Evolutionary conservation across 2,113 vertebrate species (phyloP), one percentile per base, ranked within the genome.

Genomic region (Canis aureus): DNA sequence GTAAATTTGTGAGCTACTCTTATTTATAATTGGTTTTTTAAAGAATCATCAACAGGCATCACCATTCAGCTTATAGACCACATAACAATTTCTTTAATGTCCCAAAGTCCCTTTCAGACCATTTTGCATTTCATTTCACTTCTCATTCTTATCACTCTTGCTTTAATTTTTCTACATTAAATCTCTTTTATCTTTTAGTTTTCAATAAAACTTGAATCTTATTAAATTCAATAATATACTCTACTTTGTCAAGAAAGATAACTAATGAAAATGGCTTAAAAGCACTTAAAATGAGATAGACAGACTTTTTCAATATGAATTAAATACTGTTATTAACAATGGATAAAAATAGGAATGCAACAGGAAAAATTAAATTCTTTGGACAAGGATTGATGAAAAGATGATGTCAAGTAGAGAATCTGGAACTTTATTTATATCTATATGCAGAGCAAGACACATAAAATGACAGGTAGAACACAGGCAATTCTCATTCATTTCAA

Each of bases 221-320:
- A 94, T 53, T 90, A 82, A 94, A 59, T 69, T 96, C 4, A 38
- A 66, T 35, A n/a, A 60, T 83, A 4, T 8, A 67, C 49, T 89
- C 35, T 81, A 9, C 86, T 93, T 53, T 13, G 27, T 81, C 16
- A 57, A 85, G 69, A 96, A 80, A 81, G 23, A 76, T 43, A 66
- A 88, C 12, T 67, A 53, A 74, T 67, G 4, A 87, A 96, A 86
- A 23, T 67, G 19, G 11, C 62, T 92, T 97, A 80, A 85, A 94
- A 83, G 51, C 62, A 62, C 20, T 35, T 43, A 38, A 71, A 76
- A 53, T 89, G 53, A 87, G 43, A n/a, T 49, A 76, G 53, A 76
- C 12, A 84, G 67, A 55, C 1, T 53, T 62, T 35, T 94, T 84
- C 17, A 80, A 64, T 43, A 82, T 62, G 66, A 84, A 91, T 55